Evolutionary conservation across 2,888 invertebrate genomes (phyloP).

Genomic region (Hypolimnas misippus): DNA sequence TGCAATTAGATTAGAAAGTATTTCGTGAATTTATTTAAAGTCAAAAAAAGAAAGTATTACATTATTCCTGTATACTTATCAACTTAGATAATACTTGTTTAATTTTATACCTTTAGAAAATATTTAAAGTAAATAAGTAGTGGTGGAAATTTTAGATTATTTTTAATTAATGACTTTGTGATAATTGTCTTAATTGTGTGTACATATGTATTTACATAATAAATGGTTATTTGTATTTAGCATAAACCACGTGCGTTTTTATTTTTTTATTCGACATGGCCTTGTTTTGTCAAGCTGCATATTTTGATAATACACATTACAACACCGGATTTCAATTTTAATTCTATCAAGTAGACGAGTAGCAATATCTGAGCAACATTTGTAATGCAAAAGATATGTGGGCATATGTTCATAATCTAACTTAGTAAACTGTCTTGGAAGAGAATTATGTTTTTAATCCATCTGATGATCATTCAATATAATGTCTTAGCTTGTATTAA

Average conservation of each 20-base stretch:
- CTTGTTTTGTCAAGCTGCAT: background rate
- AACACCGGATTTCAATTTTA: no score
- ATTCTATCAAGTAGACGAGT: no score
- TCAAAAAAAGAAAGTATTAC: background rate
- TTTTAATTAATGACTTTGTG: slow-evolving; percentile 59
- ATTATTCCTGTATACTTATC: background rate
- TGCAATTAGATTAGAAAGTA: background rate
- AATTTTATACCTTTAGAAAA: slow-evolving; percentile 8
- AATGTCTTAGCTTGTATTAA: no score
- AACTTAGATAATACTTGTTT: slow-evolving; percentile 7
- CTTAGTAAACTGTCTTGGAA: no score
- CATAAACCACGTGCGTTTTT: slow-evolving; percentile 44
- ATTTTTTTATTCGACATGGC: slow-evolving; percentile 11
- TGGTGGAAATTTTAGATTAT: slow-evolving; percentile 27
- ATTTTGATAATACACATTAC: no score
- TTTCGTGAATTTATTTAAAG: background rate
- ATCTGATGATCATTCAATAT: no score
- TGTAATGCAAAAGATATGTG: no score
- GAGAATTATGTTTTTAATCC: no score
- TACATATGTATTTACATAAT: slow-evolving; percentile 69
- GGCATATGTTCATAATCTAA: no score
- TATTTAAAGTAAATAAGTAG: slow-evolving; percentile 27
- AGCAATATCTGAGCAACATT: no score
- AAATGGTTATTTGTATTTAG: slow-evolving; percentile 76
- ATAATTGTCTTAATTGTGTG: slow-evolving; percentile 72